Percentiles rank a stretch among this genome's conserved stretches.
Evolutionary conservation across 2,797 vertebrate genomes (phyloP).

Genomic region (Sebastes oblongus): DNA sequence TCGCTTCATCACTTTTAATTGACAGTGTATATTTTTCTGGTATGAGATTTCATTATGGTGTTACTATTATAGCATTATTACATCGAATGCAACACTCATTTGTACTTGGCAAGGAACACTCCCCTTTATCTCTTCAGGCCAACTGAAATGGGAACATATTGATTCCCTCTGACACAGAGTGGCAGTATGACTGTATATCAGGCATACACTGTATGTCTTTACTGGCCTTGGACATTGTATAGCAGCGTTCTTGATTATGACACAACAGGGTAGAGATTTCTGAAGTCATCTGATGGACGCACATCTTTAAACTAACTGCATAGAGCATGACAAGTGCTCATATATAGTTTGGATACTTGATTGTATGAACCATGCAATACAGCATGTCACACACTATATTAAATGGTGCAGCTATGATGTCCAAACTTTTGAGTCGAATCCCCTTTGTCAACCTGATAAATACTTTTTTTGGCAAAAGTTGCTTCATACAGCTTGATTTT

Average conservation of each 20-base stretch:
- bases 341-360: background rate
- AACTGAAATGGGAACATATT: constrained; percentile 39
- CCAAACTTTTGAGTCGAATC: background rate
- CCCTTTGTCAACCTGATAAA: background rate
- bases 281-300: background rate
- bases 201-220: constrained; percentile 3
- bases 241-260: constrained; percentile 9
- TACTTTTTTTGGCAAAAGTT: background rate
- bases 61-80: constrained; percentile 29
- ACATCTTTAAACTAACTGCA: background rate
- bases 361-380: background rate
- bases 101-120: constrained; percentile 27
- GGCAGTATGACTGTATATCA: constrained; percentile 12
- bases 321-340: background rate
- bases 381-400: background rate
- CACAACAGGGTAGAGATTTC: background rate
- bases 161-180: constrained; percentile 18
- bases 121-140: constrained; percentile 11
- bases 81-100: constrained; percentile 28
- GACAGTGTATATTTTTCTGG: constrained; percentile 32
- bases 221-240: background rate
- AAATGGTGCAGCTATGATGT: background rate
- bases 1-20: constrained; percentile 47
- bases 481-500: background rate
- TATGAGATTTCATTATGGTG: constrained; percentile 29